phyloP scores from a whole-genome alignment of 1,140 invertebrate genomes.

The Ips typographus region DNA sequence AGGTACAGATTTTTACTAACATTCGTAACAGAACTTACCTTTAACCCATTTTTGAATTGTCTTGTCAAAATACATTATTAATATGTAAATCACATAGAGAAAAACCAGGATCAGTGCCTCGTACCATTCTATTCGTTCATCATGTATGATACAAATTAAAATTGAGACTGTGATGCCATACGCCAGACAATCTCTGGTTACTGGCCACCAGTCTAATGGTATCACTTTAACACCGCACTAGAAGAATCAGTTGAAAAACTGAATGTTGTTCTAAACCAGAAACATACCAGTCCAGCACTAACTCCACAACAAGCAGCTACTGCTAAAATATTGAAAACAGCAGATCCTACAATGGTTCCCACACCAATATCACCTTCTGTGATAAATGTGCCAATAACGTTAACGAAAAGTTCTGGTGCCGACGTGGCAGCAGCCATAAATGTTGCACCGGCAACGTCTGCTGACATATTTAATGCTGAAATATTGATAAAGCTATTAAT shows the following conservation, averaged over 20 bases:
- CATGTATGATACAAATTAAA: constrained; percentile 86
- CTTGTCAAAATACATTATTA: constrained; percentile 85
- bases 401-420: constrained; percentile 91
- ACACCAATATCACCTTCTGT: constrained; percentile 86
- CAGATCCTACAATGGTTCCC: constrained; percentile 93
- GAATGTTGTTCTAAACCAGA: too few relatives aligned
- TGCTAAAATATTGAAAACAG: constrained; percentile 93
- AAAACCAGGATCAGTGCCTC: constrained; percentile 79
- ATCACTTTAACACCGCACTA: constrained; percentile 67
- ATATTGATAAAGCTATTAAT: constrained; percentile 1
- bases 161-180: constrained; percentile 88
- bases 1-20: too few relatives aligned
- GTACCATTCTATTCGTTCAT: constrained; percentile 88
- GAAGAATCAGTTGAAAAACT: neutral
- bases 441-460: constrained; percentile 84
- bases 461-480: constrained; percentile 74
- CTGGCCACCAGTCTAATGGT: constrained; percentile 89
- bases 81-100: constrained; percentile 80
- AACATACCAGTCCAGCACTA: constrained; percentile 76
- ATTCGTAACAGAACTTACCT: constrained; percentile 52
- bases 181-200: constrained; percentile 86
- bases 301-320: constrained; percentile 89
- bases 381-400: constrained; percentile 88
- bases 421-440: constrained; percentile 96
- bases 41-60: constrained; percentile 76